Conservation (phyloP, 2,113 vertebrate species). For the Isurus oxyrinchus region DNA sequence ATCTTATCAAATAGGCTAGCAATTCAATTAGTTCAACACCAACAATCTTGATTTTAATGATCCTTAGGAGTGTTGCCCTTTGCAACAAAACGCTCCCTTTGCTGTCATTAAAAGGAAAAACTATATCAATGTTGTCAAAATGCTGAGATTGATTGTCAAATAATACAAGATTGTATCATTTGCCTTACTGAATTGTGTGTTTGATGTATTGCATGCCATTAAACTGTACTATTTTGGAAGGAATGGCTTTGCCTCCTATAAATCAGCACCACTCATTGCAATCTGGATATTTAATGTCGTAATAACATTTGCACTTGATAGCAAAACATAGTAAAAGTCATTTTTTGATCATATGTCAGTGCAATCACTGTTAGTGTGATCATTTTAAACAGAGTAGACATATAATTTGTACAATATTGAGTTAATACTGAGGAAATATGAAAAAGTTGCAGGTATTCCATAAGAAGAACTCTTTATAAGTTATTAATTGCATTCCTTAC, state of each 20-base stretch:
- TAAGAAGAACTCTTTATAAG: neutral
- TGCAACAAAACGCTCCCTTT: conserved; percentile 14
- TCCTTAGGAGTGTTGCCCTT: neutral
- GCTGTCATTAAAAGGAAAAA: conserved; percentile 14
- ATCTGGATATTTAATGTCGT: conserved; percentile 22
- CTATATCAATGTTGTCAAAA: conserved; percentile 16
- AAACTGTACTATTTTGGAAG: neutral
- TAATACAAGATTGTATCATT: neutral
- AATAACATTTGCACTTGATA: neutral
- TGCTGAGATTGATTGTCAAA: conserved; percentile 24
- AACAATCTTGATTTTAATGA: conserved; percentile 28
- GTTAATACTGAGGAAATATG: neutral
- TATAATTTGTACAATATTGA: neutral
- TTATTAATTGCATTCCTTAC: neutral
- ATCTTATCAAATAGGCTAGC: conserved; percentile 22
- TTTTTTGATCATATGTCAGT: neutral
- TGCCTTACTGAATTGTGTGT: neutral
- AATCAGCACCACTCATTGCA: neutral
- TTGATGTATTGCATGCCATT: neutral
- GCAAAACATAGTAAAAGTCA: neutral
- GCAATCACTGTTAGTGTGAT: neutral
- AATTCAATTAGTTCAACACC: conserved; percentile 33
- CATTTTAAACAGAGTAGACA: neutral
- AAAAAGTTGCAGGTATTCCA: neutral
- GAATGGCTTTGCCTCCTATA: neutral